Evolutionary conservation across 64 coral and sea anemone genomes (phyloP).

Genomic region (Exaiptasia diaphana): DNA sequence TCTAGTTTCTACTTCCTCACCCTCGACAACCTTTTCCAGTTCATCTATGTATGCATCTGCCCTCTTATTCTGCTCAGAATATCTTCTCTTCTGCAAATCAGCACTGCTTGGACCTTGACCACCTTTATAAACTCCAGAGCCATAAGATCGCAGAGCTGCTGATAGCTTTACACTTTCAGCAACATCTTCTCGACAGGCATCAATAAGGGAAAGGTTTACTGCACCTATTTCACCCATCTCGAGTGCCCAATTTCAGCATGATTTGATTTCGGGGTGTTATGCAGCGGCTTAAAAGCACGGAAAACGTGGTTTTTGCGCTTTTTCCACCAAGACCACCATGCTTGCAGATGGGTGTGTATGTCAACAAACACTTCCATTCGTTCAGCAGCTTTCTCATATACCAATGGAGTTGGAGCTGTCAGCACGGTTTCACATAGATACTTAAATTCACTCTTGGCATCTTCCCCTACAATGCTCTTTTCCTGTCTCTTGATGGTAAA

Average conservation of each 20-base stretch:
- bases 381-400: conserved; percentile 48
- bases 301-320: conserved; percentile 46
- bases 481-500: conserved; percentile 37
- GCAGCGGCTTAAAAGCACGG: conserved; percentile 50
- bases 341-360: conserved; percentile 16
- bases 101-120: conserved; percentile 37
- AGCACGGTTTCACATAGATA: conserved; percentile 42
- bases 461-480: conserved; percentile 42
- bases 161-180: conserved; percentile 42
- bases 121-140: conserved; percentile 38
- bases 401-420: conserved; percentile 31
- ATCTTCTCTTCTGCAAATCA: conserved; percentile 39
- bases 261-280: conserved; percentile 58
- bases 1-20: conserved; percentile 7
- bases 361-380: conserved; percentile 18
- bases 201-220: conserved; percentile 50
- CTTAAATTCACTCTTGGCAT: conserved; percentile 33
- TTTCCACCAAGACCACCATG: conserved; percentile 58
- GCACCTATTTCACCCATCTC: conserved; percentile 42
- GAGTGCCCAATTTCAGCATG: conserved; percentile 61
- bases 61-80: conserved; percentile 45
- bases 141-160: conserved; percentile 28
- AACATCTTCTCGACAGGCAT: conserved; percentile 62
- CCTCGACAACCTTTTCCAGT: conserved; percentile 25
- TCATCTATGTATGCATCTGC: conserved; percentile 50